Percentiles rank a stretch among this genome's conserved stretches.
These are phyloP conservation scores for Lutraria lutraria DNA, from an alignment of 2,888 invertebrate genomes.

Conservation along the genomic window DNA sequence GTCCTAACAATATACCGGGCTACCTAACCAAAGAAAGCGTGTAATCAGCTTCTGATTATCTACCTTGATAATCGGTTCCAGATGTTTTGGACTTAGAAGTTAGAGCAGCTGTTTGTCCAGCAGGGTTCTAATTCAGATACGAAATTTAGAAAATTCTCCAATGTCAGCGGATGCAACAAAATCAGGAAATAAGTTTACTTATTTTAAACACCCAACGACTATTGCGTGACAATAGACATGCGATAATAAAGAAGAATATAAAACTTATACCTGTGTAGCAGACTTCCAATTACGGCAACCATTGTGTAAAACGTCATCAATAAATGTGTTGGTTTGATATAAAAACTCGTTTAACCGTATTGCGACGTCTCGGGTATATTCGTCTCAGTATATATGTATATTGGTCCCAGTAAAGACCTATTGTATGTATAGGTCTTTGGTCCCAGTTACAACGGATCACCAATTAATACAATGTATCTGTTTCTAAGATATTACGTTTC, in stretches of 20 bases:
- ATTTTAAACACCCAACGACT: neutral
- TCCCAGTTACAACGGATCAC: too few species aligned
- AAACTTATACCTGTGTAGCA: neutral
- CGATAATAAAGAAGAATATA: neutral
- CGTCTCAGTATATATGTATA: too few species aligned
- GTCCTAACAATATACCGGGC: too few species aligned
- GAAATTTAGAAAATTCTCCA: neutral
- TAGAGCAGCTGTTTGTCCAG: neutral
- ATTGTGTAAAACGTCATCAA: constrained; percentile 15
- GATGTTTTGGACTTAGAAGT: too few species aligned
- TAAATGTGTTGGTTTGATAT: neutral
- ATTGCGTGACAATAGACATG: neutral
- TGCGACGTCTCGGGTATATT: too few species aligned
- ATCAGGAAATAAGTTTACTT: neutral
- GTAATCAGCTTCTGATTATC: neutral
- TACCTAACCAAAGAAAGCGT: neutral
- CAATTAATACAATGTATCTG: too few species aligned
- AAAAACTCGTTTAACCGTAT: neutral
- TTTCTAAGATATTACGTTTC: too few species aligned
- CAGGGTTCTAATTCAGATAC: neutral
- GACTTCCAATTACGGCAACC: constrained; percentile 6
- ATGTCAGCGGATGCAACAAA: neutral
- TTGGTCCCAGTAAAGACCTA: too few species aligned
- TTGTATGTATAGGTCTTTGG: too few species aligned
- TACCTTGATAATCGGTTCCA: constrained; percentile 8